These are phyloP conservation scores for Cephalopachus bancanus DNA, from an alignment of 2,797 vertebrate genomes.

Conservation along the genomic window DNA sequence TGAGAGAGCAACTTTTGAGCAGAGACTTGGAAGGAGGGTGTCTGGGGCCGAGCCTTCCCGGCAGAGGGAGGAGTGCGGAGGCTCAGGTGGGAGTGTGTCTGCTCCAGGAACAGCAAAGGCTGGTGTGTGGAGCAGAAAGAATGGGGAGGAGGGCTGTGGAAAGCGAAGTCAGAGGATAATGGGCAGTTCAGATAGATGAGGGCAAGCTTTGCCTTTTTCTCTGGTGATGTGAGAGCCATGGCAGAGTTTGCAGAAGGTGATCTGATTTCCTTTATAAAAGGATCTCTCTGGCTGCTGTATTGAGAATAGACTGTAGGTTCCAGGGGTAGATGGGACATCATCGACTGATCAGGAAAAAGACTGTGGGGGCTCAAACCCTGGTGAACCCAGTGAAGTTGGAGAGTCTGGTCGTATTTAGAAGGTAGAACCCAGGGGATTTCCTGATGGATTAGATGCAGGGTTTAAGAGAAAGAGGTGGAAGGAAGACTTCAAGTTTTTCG, in stretches of 20 bases:
- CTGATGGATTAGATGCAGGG: background rate
- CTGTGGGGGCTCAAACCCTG: background rate
- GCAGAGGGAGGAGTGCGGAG: background rate
- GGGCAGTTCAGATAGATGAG: background rate
- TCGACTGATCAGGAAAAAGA: background rate
- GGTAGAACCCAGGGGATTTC: background rate
- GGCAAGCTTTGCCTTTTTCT: background rate
- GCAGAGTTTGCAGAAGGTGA: background rate
- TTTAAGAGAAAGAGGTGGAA: background rate
- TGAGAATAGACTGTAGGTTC: background rate
- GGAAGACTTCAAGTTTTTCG: background rate
- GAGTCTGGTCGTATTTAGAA: background rate
- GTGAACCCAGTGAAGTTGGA: background rate
- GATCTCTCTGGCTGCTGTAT: background rate
- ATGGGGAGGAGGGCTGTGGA: background rate
- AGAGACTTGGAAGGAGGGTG: background rate
- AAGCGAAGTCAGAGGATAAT: background rate
- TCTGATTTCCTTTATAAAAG: background rate
- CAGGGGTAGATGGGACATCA: background rate
- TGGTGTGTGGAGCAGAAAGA: background rate
- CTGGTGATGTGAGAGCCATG: background rate
- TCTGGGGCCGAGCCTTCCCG: background rate
- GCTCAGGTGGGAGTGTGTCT: background rate
- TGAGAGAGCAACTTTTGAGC: background rate
- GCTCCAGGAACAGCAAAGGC: background rate